Percentiles rank a stretch among this genome's conserved stretches.
phyloP scores from a whole-genome alignment of 2,113 vertebrate species.

The Parotia lawesii region DNA sequence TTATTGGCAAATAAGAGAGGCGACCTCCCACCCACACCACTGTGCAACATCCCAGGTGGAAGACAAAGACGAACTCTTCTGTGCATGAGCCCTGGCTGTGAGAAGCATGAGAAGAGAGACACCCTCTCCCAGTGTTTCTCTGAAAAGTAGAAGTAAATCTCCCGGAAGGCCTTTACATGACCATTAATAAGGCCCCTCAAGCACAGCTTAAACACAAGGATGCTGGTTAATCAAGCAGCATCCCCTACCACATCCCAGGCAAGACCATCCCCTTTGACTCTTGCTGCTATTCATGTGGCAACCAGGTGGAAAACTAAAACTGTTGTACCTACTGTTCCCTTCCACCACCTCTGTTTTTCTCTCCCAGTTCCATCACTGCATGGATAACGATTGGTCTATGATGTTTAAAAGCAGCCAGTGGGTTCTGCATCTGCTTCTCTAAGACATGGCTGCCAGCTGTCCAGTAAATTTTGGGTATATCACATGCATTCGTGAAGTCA shows the following conservation, averaged over 20 bases:
- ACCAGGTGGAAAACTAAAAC: not conserved
- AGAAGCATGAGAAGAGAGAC: not conserved
- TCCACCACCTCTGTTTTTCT: not conserved
- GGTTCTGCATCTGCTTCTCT: not conserved
- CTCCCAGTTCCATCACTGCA: not conserved
- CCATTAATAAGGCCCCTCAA: not conserved
- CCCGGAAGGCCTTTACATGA: not conserved
- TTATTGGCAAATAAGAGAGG: not conserved
- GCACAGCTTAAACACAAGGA: not conserved
- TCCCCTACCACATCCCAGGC: not conserved
- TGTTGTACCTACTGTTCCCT: rapidly evolving
- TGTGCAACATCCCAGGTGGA: not conserved
- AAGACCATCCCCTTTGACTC: not conserved
- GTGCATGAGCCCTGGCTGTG: not conserved
- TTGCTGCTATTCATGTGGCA: not conserved
- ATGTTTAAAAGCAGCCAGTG: not conserved
- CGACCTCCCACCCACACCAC: not conserved
- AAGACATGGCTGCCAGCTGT: not conserved
- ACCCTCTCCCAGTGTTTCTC: not conserved
- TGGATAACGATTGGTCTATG: not conserved
- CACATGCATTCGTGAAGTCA: not conserved
- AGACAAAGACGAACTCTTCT: not conserved
- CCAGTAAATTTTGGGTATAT: not conserved
- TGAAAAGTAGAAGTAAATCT: not conserved
- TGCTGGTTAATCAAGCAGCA: not conserved